Evolutionary conservation across 2,797 vertebrate species (phyloP), one percentile per base, ranked within the genome.

Genomic region (Fringilla coelebs): DNA sequence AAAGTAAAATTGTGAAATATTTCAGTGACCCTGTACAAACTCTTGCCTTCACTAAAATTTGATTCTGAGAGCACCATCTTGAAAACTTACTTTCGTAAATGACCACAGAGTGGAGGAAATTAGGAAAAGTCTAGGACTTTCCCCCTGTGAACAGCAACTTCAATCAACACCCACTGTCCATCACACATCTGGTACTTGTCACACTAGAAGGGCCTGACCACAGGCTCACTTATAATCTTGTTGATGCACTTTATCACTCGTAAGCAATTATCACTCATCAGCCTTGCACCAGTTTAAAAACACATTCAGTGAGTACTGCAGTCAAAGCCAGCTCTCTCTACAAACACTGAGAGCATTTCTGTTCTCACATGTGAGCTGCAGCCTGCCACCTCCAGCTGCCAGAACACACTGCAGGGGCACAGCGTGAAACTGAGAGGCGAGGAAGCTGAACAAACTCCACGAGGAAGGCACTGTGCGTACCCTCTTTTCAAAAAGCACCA

Each of bases 401-500:
- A 79, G 32, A 72, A 52, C 49, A 58, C 43, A 46, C 11, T 7
- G 13, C 9, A 6, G 52, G 52, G 20, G 32, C 9, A 13, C 3
- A 24, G 10, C 4, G 40, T 1, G 0, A 76, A 36, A n/a, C n/a
- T n/a, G n/a, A 6, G 2, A 40, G 45, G 65, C 7, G 11, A 71
- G 65, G 49, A 89, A 71, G 60, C 17, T n/a, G 41, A 77, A 51
- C 46, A 45, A 75, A 29, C 36, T 29, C 45, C 34, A 20, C 1
- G 6, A 68, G 66, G 29, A 63, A 91, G 70, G 46, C 51, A 84
- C 58, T 24, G 3, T 14, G 8, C 1, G 2, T 40, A 17, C 54
- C 4, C 19, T 66, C 77, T 49, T 43, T 26, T 62, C 34, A 62
- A 73, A 91, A 81, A 65, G 24, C 54, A 84, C 22, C 20, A 26